These are phyloP conservation scores for Acanthurus lineatus DNA, from an alignment of 2,797 vertebrate genomes.

Conservation along the genomic window DNA sequence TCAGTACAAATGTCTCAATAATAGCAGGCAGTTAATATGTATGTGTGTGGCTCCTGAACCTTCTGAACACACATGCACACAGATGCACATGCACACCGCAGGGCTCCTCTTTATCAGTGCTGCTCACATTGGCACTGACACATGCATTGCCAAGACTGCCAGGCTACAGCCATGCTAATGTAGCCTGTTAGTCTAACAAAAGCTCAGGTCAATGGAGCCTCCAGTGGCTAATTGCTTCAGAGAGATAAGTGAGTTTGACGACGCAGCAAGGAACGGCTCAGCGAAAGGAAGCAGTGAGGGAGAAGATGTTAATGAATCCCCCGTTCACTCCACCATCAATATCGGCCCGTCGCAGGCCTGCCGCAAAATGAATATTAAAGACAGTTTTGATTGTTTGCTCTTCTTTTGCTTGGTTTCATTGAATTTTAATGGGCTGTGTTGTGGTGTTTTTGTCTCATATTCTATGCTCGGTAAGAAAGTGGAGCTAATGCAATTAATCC, in stretches of 20 bases:
- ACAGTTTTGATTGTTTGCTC: conserved; percentile 77
- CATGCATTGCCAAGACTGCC: conserved; percentile 74
- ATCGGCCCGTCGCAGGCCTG: conserved; percentile 75
- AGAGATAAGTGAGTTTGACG: conserved; percentile 85
- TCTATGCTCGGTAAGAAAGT: conserved; percentile 69
- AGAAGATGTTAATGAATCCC: conserved; percentile 84
- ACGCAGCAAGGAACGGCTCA: conserved; percentile 73
- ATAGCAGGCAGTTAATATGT: conserved; percentile 47
- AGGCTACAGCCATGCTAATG: conserved; percentile 78
- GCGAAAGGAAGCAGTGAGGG: conserved; percentile 65
- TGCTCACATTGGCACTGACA: conserved; percentile 79
- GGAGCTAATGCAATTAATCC: conserved; percentile 78
- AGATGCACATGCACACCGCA: conserved; percentile 35
- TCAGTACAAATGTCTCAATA: conserved; percentile 29
- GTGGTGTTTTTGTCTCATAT: conserved; percentile 72
- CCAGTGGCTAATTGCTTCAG: conserved; percentile 85
- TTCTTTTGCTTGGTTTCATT: conserved; percentile 68
- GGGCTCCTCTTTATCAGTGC: conserved; percentile 72
- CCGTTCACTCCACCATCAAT: conserved; percentile 78
- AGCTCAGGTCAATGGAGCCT: conserved; percentile 81
- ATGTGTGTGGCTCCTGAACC: conserved; percentile 34
- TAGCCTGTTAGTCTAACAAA: conserved; percentile 83
- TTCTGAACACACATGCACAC: conserved; percentile 27
- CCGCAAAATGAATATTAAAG: conserved; percentile 82
- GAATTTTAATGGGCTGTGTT: conserved; percentile 76